Conservation (phyloP, 2,888 invertebrate genomes). For the Clusia tigrina region DNA sequence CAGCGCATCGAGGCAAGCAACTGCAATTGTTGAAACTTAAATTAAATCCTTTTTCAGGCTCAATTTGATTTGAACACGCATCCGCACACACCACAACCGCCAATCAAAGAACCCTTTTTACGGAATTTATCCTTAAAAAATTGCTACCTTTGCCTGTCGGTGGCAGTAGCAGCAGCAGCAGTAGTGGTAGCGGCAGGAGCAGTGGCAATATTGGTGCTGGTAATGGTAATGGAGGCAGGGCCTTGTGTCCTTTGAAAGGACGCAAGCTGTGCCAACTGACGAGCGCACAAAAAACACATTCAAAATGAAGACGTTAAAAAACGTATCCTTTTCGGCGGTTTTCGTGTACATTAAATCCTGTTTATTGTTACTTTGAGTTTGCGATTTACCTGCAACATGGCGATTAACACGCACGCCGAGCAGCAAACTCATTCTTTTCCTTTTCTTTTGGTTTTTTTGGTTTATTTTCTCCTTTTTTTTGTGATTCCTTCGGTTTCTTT, state of each 20-base stretch:
- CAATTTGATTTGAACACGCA: constrained; percentile 51
- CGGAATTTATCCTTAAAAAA: constrained; percentile 31
- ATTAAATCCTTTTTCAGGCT: constrained; percentile 64
- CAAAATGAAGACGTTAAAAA: constrained; percentile 26
- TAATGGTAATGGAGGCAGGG: no score
- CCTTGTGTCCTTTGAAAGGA: no score
- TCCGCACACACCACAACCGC: constrained; percentile 29
- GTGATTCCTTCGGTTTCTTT: background rate
- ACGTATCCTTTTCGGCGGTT: constrained; percentile 27
- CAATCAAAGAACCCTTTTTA: constrained; percentile 35
- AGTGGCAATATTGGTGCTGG: no score
- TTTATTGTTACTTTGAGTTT: constrained; percentile 54
- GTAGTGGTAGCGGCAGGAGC: no score
- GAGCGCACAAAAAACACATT: background rate
- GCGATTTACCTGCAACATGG: constrained; percentile 54
- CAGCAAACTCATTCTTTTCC: constrained; percentile 17
- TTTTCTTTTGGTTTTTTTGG: constrained; percentile 36
- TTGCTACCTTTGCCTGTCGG: constrained; percentile 19
- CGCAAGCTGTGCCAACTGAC: constrained; percentile 50
- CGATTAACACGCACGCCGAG: constrained; percentile 50
- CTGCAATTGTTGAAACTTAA: constrained; percentile 46
- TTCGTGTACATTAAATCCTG: constrained; percentile 31
- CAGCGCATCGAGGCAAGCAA: constrained; percentile 38
- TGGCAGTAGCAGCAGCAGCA: background rate
- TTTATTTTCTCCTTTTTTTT: constrained; percentile 45